Base-by-base conservation (phyloP, 2,797 vertebrate species). In the Protosalanx chinensis region DNA sequence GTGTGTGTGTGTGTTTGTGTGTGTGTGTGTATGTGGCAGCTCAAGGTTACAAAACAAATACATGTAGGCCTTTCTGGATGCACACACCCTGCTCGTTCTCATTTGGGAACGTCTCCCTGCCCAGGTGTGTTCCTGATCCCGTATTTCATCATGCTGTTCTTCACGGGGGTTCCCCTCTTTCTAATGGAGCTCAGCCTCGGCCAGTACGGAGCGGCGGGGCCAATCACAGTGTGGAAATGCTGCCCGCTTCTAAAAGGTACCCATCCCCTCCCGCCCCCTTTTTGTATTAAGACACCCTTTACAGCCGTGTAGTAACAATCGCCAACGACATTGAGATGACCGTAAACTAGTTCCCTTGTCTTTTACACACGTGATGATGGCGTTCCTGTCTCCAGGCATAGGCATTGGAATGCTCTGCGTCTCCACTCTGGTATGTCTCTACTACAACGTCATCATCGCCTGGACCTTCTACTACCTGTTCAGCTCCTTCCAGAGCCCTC, bases 141-240 rank as follows among this genome's bases (percentile, higher is more conserved):
- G 0, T 95, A 94, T 84, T 91, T 93, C 87, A 91, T 94, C 68
- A 94, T 94, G 94, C 90, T 95, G 20, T 86, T 95, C 72, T 69
- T 94, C 58, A 87, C 82, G 0, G 95, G 95, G 0, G 90, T 95
- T 29, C 94, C 95, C 0, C 93, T 95, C 62, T 95, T 95, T 84
- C 92, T 96, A 67, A 94, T 95, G 94, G 94, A 95, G 91, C 90
- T 95, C 71, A 95, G 93, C 76, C 84, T 95, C 41, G 94, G 95
- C 27, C 95, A 95, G 82, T 95, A 94, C 0, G 92, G 94, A 37
- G 92, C 93, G 0, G 87, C 92, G 0, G 94, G 93, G 0, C 93
- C 93, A 37, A 90, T 95, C 86, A 89, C 90, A 0, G 93, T 95
- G 78, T 95, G 94, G 95, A 95, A 95, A 76, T 95, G 94, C 82